Evolutionary conservation across 2,888 invertebrate genomes (phyloP), one percentile per base, ranked within the genome.

Genomic region (Parnassius orleans): DNA sequence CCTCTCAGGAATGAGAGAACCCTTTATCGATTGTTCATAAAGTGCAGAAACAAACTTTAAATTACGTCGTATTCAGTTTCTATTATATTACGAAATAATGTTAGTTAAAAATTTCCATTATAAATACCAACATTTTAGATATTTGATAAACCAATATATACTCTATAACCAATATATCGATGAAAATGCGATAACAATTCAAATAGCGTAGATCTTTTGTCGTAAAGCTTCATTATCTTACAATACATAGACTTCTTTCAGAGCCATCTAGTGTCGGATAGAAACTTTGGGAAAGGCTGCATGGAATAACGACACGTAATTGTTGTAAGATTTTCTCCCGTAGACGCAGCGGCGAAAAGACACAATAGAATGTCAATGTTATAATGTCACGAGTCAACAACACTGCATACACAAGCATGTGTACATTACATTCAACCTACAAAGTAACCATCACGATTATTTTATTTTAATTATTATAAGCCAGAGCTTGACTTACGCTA

Each of bases 261-360:
- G 66, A 81, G 83, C 86, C 87, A 81, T 79, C 87, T 87, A 76
- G 75, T 71, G 81, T 65, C 74, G 76, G 76, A 76, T 84, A 85
- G 87, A 83, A 80, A 88, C 81, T 83, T 75, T 85, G 81, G 76
- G 76, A 79, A 75, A 73, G 72, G 53, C 2, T 2, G 42, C 65
- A 62, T 64, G 56, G 64, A 73, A 82, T 80, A 83, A 80, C 66
- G 57, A 63, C 52, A 42, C 61, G 57, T 65, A 67, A 71, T 64
- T 72, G 66, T 68, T 60, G 51, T 61, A 60, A 61, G 64, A 68
- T 75, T 80, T 81, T 73, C 73, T 69, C 76, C 68, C 69, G 67
- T 65, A 60, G 60, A 68, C 65, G 52, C 48, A 15, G 24, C 10
- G 11, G 15, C 24, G 19, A 44, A 10, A 42, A 44, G 54, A 15